Percentiles rank a stretch among this genome's conserved stretches.
These are phyloP conservation scores for Psittacula cyanocephala DNA, from an alignment of 2,113 vertebrate genomes.

Conservation along the genomic window DNA sequence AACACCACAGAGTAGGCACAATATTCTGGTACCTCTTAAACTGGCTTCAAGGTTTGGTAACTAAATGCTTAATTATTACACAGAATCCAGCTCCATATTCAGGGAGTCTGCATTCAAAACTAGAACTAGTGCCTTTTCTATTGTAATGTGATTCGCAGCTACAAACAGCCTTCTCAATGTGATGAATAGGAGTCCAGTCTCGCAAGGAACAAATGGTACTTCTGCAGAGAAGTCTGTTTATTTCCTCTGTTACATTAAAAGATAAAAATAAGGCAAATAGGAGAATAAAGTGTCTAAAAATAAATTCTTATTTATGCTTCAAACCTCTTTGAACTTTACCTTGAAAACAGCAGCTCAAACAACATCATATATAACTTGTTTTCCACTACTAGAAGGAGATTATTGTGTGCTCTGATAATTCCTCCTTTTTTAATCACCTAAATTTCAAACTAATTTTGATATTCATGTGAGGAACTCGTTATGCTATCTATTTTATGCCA, in stretches of 20 bases:
- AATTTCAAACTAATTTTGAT: background rate
- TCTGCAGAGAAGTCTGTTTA: background rate
- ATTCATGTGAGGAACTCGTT: background rate
- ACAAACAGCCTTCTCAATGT: background rate
- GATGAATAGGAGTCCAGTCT: background rate
- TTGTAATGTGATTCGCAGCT: background rate
- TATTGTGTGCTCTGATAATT: background rate
- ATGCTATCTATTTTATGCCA: background rate
- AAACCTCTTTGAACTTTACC: background rate
- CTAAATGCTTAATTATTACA: background rate
- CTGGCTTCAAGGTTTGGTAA: background rate
- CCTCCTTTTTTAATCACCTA: background rate
- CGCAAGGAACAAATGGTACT: background rate
- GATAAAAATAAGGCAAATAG: background rate
- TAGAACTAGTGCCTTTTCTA: background rate
- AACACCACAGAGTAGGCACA: background rate
- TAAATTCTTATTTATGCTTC: background rate
- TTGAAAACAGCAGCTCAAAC: background rate
- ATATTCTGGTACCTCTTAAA: background rate
- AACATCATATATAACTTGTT: background rate
- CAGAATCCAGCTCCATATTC: background rate
- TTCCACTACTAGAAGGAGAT: background rate
- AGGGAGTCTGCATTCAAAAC: background rate
- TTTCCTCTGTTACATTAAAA: background rate
- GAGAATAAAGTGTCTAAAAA: background rate